Conservation (phyloP, 2,888 invertebrate genomes). For the Synanthedon andrenaeformis region DNA sequence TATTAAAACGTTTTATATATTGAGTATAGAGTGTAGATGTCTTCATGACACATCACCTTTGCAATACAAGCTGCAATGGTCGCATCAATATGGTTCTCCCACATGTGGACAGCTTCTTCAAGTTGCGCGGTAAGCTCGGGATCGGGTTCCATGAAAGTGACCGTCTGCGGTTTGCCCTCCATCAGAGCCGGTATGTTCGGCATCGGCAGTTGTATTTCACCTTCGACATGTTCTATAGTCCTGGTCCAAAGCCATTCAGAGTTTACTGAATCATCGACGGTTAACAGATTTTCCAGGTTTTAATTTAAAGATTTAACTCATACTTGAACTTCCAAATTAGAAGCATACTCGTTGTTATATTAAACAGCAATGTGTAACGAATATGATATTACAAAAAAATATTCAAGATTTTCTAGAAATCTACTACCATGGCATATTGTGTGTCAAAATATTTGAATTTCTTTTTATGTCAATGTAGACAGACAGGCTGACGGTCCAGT, state of each 20-base stretch:
- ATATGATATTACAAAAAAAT: too few relatives aligned
- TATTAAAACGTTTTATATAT: too few relatives aligned
- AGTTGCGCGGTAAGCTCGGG: conserved; percentile 64
- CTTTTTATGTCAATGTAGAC: too few relatives aligned
- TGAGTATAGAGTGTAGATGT: too few relatives aligned
- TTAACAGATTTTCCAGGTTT: background rate
- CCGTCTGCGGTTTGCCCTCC: conserved; percentile 37
- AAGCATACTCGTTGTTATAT: too few relatives aligned
- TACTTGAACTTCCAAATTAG: too few relatives aligned
- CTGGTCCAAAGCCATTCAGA: conserved; percentile 32
- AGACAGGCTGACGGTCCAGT: too few relatives aligned
- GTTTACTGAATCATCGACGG: background rate
- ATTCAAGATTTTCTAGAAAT: too few relatives aligned
- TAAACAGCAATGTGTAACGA: too few relatives aligned
- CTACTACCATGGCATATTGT: too few relatives aligned
- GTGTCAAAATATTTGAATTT: too few relatives aligned
- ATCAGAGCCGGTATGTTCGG: conserved; percentile 68
- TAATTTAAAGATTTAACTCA: background rate
- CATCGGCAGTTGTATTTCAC: conserved; percentile 77
- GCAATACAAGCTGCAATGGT: conserved; percentile 64
- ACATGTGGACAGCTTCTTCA: conserved; percentile 73
- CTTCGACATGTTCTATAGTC: conserved; percentile 81
- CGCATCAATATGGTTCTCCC: conserved; percentile 75
- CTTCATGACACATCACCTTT: conserved; percentile 48
- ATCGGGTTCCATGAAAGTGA: conserved; percentile 61